Percentiles rank a stretch among this genome's conserved stretches.
These are phyloP conservation scores for Pachymerium ferrugineum DNA, from an alignment of 2,888 invertebrate species.

Conservation along the genomic window DNA sequence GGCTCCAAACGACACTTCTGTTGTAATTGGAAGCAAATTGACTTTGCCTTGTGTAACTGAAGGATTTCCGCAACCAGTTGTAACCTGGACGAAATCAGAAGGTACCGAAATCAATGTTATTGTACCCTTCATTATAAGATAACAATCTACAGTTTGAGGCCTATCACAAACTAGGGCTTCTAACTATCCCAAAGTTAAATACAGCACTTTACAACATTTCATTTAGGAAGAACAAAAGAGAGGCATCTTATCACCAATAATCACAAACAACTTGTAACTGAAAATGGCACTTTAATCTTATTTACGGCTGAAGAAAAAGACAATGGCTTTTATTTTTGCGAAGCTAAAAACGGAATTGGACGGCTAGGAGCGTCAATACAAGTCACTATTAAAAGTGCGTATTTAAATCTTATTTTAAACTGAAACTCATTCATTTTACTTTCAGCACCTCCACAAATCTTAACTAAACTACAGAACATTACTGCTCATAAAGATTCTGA, in stretches of 20 bases:
- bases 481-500: slow-evolving; percentile 44
- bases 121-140: not conserved
- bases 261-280: not conserved
- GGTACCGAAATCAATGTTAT: not conserved
- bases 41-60: slow-evolving; percentile 32
- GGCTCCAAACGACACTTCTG: slow-evolving; percentile 36
- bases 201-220: not conserved
- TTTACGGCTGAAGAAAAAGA: slow-evolving; percentile 32
- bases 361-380: not conserved
- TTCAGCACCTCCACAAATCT: not conserved
- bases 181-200: too few relatives aligned
- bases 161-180: too few relatives aligned
- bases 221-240: not conserved
- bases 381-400: not conserved
- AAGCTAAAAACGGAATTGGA: slow-evolving; percentile 37
- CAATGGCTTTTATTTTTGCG: slow-evolving; percentile 37
- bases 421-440: not conserved
- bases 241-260: not conserved
- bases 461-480: slow-evolving; percentile 39
- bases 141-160: not conserved
- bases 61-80: slow-evolving; percentile 35
- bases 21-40: slow-evolving; percentile 33
- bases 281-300: slow-evolving; percentile 36
- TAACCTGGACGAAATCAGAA: slow-evolving; percentile 33
- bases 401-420: too few relatives aligned